A percentile compares a stretch with the other conserved stretches of the same genome.
Evolutionary conservation across 2,888 invertebrate species (phyloP).

Genomic region (Parelbella ahira): DNA sequence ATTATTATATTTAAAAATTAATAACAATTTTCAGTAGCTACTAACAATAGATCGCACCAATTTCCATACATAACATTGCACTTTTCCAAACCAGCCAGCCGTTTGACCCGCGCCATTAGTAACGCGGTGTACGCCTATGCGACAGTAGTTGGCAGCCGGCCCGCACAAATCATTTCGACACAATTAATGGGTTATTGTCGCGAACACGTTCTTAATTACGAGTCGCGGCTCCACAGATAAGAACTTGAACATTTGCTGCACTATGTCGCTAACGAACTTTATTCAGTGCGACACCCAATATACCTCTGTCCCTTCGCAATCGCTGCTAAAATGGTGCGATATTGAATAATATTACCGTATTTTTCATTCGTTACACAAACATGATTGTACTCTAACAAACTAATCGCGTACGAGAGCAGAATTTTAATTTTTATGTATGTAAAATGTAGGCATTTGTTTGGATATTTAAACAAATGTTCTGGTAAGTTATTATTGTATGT

Average conservation of each 20-base stretch:
- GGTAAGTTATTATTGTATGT: no score
- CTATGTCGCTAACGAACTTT: slow-evolving; percentile 24
- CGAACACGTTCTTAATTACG: slow-evolving; percentile 57
- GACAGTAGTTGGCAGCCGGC: slow-evolving; percentile 25
- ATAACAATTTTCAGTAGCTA: no score
- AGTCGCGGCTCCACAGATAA: slow-evolving; percentile 40
- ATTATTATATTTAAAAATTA: no score
- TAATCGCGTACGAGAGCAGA: no score
- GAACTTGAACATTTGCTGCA: slow-evolving; percentile 24
- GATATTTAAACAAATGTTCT: no score
- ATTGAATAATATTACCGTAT: slow-evolving; percentile 20
- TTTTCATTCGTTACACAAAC: slow-evolving; percentile 11
- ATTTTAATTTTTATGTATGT: no score
- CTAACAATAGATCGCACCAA: no score
- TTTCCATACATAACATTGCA: no score
- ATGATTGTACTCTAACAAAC: no score
- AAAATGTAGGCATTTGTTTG: no score
- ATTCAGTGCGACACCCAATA: slow-evolving; percentile 19
- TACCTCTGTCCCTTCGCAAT: slow-evolving; percentile 15
- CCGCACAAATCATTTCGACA: slow-evolving; percentile 55
- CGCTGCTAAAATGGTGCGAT: slow-evolving; percentile 9
- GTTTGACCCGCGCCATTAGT: slow-evolving; percentile 13
- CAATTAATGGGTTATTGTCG: slow-evolving; percentile 64
- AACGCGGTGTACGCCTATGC: slow-evolving; percentile 35
- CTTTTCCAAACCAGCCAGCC: no score